Conservation (phyloP, 2,888 invertebrate genomes). For the Acanthococcus lagerstroemiae region DNA sequence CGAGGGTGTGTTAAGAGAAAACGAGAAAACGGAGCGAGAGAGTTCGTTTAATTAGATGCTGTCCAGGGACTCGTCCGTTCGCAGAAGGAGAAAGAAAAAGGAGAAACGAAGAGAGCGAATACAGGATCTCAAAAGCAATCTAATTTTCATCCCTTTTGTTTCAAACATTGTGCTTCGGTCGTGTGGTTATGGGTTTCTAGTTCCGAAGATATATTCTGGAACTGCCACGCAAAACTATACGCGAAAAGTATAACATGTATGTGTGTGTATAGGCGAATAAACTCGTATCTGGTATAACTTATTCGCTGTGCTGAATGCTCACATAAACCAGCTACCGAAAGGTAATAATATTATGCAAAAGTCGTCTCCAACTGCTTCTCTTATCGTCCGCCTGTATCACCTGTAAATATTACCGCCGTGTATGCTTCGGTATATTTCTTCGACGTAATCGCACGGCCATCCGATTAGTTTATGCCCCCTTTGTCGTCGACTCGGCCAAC, state of each 20-base stretch:
- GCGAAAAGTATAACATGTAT: not conserved
- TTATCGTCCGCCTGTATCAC: not conserved
- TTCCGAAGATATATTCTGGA: not conserved
- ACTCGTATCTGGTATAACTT: too few relatives aligned
- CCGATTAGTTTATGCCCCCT: not conserved
- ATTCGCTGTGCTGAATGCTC: too few relatives aligned
- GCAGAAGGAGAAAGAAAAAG: slow-evolving; percentile 7
- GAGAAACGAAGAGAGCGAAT: not conserved
- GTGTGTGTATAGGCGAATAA: not conserved
- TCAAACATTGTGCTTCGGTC: slow-evolving; percentile 19
- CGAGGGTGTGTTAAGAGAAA: not conserved
- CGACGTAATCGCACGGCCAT: not conserved
- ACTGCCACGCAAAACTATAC: not conserved
- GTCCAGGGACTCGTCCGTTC: slow-evolving; percentile 17
- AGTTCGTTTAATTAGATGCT: slow-evolving; percentile 25
- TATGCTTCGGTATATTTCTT: not conserved
- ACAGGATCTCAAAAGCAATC: slow-evolving; percentile 28
- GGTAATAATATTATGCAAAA: not conserved
- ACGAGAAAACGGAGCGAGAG: slow-evolving; percentile 9
- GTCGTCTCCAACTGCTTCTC: not conserved
- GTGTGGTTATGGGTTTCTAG: slow-evolving; percentile 24
- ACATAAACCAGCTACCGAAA: not conserved
- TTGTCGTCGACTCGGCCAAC: too few relatives aligned
- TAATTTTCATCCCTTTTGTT: slow-evolving; percentile 31
- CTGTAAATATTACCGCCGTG: too few relatives aligned